Base-by-base conservation (phyloP, 2,888 invertebrate species). In the Tridacna crocea region DNA sequence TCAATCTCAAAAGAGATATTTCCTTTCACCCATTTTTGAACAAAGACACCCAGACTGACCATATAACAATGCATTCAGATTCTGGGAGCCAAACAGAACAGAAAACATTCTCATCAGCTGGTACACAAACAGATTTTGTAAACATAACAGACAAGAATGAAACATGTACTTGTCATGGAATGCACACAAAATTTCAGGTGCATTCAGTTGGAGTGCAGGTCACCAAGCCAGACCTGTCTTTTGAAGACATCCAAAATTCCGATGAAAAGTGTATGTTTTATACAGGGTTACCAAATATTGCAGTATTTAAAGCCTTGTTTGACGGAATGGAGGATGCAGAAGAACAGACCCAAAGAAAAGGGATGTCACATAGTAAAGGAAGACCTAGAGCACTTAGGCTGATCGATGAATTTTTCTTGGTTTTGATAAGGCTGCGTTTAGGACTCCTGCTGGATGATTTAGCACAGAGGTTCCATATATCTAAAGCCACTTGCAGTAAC, bases 321-420 rank as follows among this genome's bases (percentile, higher is more conserved):
- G 77, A 84, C 55, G 82, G 79, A 66, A 19, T 84, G 47, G 47
- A 26, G 26, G 79, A 74, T 46, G 51, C 15, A 4, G 27, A n/a
- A 1, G 26, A 65, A 17, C 36, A 78, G 46, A 63, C 65, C 26
- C 12, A 15, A 22, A 65, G 65, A 22, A 46, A 3, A 12, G 58
- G 22, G 36, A 22, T 17, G n/a, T 60, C 36, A 13, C 2, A 15
- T n/a, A 8, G 70, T 17, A 80, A 46, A 17, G 80, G 79, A 12
- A 72, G 83, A 19, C 80, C 76, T 24, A 65, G 70, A 66, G 55
- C 22, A 8, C 66, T 81, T 1, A 26, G 78, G 47, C 66, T 75
- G 0, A 68, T 79, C 47, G 79, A 84, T 68, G 83, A 79, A 60
- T 84, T 81, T 61, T 65, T 81, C 55, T 17, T 81, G 26, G 73